A percentile compares a stretch with the other conserved stretches of the same genome.
These are phyloP conservation scores for Iselma pallidipennis DNA, from an alignment of 2,888 invertebrate genomes.

Conservation along the genomic window DNA sequence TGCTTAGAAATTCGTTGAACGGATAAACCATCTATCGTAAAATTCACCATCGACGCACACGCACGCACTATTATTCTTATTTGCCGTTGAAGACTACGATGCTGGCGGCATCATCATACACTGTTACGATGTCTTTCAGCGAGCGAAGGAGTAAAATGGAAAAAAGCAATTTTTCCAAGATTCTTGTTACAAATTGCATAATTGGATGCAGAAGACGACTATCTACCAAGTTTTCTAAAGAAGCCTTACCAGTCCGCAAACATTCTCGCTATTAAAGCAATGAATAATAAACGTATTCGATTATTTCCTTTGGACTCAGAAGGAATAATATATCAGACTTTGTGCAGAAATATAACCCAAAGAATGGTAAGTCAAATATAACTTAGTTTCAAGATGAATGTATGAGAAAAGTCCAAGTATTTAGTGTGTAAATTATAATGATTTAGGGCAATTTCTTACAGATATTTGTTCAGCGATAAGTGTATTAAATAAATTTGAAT, in stretches of 20 bases:
- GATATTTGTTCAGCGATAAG: constrained; percentile 19
- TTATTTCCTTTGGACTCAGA: neutral
- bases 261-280: too few species aligned
- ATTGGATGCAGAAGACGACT: too few species aligned
- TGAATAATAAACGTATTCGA: neutral
- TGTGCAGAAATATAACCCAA: neutral
- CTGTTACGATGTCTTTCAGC: too few species aligned
- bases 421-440: too few species aligned
- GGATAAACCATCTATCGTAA: neutral
- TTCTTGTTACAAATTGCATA: too few species aligned
- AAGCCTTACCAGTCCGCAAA: too few species aligned
- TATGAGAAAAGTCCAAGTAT: too few species aligned
- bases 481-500: constrained; percentile 41
- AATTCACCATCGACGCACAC: neutral
- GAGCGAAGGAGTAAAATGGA: too few species aligned
- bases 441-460: constrained; percentile 7
- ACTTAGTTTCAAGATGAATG: too few species aligned
- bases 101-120: neutral
- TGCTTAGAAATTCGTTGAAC: neutral
- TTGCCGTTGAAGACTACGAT: neutral
- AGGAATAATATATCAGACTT: neutral
- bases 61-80: neutral
- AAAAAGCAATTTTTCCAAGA: too few species aligned
- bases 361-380: too few species aligned
- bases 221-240: too few species aligned